Conservation (phyloP, 2,113 vertebrate species). For the Hippocampus mohnikei region DNA sequence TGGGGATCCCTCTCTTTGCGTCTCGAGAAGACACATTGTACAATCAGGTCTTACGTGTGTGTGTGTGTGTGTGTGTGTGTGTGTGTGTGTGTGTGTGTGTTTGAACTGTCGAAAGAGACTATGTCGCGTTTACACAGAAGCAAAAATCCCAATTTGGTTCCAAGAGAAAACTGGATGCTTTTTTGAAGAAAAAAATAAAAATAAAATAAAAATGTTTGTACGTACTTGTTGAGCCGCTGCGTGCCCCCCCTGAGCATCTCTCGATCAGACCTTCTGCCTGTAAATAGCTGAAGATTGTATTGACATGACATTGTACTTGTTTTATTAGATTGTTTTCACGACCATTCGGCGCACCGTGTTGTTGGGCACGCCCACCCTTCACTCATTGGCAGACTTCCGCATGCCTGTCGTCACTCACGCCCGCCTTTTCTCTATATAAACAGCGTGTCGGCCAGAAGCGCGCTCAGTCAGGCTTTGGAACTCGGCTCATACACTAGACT, state of each 20-base stretch:
- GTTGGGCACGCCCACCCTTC: too few species aligned
- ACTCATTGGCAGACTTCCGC: too few species aligned
- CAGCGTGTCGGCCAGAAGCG: too few species aligned
- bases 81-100: constrained; percentile 32
- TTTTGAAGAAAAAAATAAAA: neutral
- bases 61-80: constrained; percentile 40
- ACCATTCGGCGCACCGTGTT: too few species aligned
- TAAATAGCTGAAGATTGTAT: constrained; percentile 69
- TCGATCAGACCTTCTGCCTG: constrained; percentile 48
- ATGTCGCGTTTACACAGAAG: constrained; percentile 75
- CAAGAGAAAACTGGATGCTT: constrained; percentile 73
- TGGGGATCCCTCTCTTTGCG: neutral
- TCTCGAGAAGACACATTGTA: neutral
- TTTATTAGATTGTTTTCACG: constrained; percentile 62
- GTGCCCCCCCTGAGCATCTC: neutral
- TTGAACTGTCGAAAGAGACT: constrained; percentile 46
- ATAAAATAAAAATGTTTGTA: neutral
- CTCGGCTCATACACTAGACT: too few species aligned
- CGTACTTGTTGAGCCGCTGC: neutral
- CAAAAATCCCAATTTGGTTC: constrained; percentile 72
- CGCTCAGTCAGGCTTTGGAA: too few species aligned
- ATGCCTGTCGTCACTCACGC: too few species aligned
- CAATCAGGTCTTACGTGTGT: neutral
- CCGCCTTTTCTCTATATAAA: too few species aligned
- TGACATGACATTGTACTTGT: constrained; percentile 61